Evolutionary conservation across 2,113 vertebrate genomes (phyloP).

Genomic region (Turdus rufiventris): DNA sequence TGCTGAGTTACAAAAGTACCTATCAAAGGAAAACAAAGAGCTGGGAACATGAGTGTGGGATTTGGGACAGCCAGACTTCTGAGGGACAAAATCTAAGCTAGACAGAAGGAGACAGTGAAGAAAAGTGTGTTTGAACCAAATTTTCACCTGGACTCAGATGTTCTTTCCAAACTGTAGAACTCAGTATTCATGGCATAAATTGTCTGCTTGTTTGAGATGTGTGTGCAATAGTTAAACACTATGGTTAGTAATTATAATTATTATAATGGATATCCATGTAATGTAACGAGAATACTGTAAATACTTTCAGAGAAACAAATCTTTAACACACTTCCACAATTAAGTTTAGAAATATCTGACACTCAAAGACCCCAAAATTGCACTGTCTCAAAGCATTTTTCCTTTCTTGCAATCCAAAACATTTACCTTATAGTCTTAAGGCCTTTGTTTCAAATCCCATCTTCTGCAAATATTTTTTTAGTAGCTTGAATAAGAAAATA

Average conservation of each 20-base stretch:
- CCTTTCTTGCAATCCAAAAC: background rate
- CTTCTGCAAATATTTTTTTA: background rate
- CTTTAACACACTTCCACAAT: background rate
- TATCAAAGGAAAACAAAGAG: background rate
- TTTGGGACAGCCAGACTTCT: background rate
- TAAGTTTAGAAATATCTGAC: background rate
- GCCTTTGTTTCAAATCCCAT: background rate
- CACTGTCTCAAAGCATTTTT: background rate
- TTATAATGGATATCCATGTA: background rate
- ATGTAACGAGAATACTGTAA: background rate
- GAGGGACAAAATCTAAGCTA: background rate
- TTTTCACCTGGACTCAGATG: background rate
- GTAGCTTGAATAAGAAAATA: background rate
- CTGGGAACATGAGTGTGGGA: background rate
- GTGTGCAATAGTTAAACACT: background rate
- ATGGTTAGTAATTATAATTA: background rate
- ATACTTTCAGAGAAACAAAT: background rate
- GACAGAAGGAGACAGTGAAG: background rate
- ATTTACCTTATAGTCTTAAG: background rate
- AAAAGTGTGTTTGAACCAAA: background rate
- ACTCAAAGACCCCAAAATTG: background rate
- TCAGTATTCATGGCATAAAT: background rate
- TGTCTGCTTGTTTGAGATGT: background rate
- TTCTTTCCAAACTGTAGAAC: background rate
- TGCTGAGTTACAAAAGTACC: background rate